Conservation (phyloP, 2,888 invertebrate species). For the Axea sp. region DNA sequence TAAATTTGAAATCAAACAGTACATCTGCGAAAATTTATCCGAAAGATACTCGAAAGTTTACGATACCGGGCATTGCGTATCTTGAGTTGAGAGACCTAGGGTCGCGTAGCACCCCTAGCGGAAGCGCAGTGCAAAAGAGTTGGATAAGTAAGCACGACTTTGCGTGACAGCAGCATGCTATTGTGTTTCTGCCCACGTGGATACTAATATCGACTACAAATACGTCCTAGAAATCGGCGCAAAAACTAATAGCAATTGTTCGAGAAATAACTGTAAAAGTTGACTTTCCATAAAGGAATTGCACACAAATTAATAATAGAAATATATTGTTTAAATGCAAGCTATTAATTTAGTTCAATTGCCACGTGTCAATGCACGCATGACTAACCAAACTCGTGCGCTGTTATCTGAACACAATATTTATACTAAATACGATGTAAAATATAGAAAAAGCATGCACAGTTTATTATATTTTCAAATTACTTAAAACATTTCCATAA, state of each 20-base stretch:
- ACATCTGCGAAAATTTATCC: no score
- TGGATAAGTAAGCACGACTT: slow-evolving; percentile 65
- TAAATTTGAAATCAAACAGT: no score
- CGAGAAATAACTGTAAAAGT: slow-evolving; percentile 17
- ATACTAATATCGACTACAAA: slow-evolving; percentile 72
- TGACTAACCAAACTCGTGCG: no score
- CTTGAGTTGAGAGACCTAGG: slow-evolving; percentile 23
- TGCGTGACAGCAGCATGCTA: slow-evolving; percentile 61
- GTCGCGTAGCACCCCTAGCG: slow-evolving; percentile 55
- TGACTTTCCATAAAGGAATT: neutral
- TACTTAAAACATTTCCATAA: no score
- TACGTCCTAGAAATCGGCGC: slow-evolving; percentile 68
- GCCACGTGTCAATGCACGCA: no score
- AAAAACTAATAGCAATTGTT: slow-evolving; percentile 35
- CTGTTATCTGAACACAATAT: no score
- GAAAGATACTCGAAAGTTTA: slow-evolving; percentile 47
- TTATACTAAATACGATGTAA: no score
- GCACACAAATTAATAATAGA: neutral
- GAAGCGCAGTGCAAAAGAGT: slow-evolving; percentile 61
- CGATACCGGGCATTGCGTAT: slow-evolving; percentile 42
- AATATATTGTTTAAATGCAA: neutral
- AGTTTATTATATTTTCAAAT: no score
- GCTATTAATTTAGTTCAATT: no score
- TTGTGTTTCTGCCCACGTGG: slow-evolving; percentile 75
- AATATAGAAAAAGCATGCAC: no score